Conservation (phyloP, 1,140 invertebrate genomes). For the Pachyrhynchus sulphureomaculatus region DNA sequence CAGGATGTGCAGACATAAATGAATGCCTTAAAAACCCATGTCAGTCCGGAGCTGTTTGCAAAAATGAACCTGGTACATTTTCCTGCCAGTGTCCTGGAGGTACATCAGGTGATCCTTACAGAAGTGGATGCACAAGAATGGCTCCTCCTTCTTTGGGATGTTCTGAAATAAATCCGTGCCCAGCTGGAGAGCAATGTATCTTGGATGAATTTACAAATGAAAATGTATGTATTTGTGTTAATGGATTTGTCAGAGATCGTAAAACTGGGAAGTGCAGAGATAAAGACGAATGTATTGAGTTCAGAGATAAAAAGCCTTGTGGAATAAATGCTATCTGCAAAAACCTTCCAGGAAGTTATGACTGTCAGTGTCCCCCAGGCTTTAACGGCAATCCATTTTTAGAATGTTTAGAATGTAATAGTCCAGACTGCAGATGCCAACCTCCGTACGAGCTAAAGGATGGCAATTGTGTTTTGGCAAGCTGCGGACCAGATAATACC, state of each 20-base stretch:
- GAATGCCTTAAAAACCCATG: slow-evolving; percentile 80
- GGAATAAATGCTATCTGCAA: slow-evolving; percentile 87
- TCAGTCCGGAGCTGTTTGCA: slow-evolving; percentile 78
- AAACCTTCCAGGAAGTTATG: slow-evolving; percentile 91
- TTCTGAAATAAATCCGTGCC: slow-evolving; percentile 73
- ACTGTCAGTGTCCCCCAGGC: slow-evolving; percentile 84
- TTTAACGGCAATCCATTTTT: slow-evolving; percentile 88
- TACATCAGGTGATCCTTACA: slow-evolving; percentile 68
- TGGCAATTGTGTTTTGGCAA: slow-evolving; percentile 78
- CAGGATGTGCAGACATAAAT: slow-evolving; percentile 83
- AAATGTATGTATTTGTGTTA: slow-evolving; percentile 83
- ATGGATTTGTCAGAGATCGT: slow-evolving; percentile 75
- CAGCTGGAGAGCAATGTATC: slow-evolving; percentile 80
- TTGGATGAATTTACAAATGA: slow-evolving; percentile 68
- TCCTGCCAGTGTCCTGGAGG: slow-evolving; percentile 84
- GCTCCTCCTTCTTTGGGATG: slow-evolving; percentile 64
- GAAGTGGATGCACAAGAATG: slow-evolving; percentile 68
- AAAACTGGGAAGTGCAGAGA: slow-evolving; percentile 77
- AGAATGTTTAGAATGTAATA: slow-evolving; percentile 81
- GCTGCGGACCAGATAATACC: slow-evolving; percentile 73
- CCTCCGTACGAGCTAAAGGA: slow-evolving; percentile 81
- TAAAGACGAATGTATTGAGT: slow-evolving; percentile 82
- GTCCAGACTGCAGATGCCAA: slow-evolving; percentile 81
- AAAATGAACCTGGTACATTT: slow-evolving; percentile 83
- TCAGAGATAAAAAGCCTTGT: slow-evolving; percentile 72